Evolutionary conservation across 2,797 vertebrate genomes (phyloP), one percentile per base, ranked within the genome.

Genomic region (Enteromius fasciolatus): DNA sequence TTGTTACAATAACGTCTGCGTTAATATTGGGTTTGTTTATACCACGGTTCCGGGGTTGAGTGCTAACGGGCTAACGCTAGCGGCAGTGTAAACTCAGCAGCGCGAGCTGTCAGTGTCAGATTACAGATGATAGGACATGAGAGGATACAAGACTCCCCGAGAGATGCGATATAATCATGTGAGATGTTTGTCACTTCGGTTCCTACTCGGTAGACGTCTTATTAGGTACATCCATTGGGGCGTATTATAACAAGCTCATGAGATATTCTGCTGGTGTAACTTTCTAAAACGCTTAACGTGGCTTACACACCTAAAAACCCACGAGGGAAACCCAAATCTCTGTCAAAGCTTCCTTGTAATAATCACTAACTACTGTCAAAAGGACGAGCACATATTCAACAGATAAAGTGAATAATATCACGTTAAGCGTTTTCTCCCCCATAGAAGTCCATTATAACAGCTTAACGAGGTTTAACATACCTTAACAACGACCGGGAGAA

Each of bases 41-140:
- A 18, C 5, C 15, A 61, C 59, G 18, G 76, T 84, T 84, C 83
- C 77, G 83, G 77, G 83, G 23, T 76, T 76, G 50, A 66, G 46
- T 83, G 83, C 69, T 80, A 75, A 59, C 39, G 5, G 48, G 83
- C 83, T 84, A 84, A 63, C 50, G 61, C 83, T 81, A 66, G 48
- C 28, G 64, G 25, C 57, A 44, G 18, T 70, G 74, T 67, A 61
- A 33, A 75, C 18, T 57, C 36, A 81, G 68, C 41, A 73, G 70
- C 59, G 80, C 59, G 46, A 64, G 59, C 80, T 81, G 59, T 76
- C 67, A 57, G 84, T 84, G 63, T 75, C 79, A 72, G 61, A 48
- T 82, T 70, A 63, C 83, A 68, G 59, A 9, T 69, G 64, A 82
- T 66, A 63, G 44, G 33, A 67, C 61, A 67, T 48, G 70, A 75